Percentiles rank a stretch among this genome's conserved stretches.
phyloP scores from a whole-genome alignment of 2,888 invertebrate genomes.

The Eupeodes latifasciatus region DNA sequence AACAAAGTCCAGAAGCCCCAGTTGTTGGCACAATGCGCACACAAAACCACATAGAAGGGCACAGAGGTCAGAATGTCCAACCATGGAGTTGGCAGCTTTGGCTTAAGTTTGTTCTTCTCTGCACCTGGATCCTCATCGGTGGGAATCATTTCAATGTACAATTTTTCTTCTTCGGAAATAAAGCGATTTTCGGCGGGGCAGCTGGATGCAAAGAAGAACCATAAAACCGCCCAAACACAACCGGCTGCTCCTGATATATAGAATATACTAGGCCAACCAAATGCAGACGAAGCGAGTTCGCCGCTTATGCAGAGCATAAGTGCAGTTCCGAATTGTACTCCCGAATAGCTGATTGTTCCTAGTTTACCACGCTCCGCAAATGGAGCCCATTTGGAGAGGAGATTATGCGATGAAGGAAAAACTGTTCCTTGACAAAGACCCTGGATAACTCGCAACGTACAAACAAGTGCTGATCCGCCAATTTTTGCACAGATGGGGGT shows the following conservation, averaged over 20 bases:
- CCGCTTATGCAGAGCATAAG: constrained; percentile 88
- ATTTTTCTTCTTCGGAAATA: constrained; percentile 87
- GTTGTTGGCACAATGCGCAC: constrained; percentile 89
- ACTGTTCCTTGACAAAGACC: constrained; percentile 89
- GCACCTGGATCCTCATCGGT: constrained; percentile 63
- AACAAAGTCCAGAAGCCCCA: constrained; percentile 94
- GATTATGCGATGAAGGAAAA: constrained; percentile 88
- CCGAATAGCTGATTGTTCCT: constrained; percentile 88
- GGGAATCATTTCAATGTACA: constrained; percentile 86
- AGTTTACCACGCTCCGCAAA: constrained; percentile 87
- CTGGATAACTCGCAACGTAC: constrained; percentile 87
- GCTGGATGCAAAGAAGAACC: constrained; percentile 87
- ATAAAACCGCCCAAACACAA: constrained; percentile 86
- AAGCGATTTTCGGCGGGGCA: constrained; percentile 87
- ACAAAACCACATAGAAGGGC: constrained; percentile 90
- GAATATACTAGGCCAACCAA: constrained; percentile 92
- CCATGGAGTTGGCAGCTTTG: constrained; percentile 88
- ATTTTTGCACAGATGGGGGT: constrained; percentile 88
- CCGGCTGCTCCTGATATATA: constrained; percentile 89
- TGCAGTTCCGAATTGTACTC: constrained; percentile 92
- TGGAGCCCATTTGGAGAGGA: constrained; percentile 90
- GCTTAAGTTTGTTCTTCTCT: constrained; percentile 37
- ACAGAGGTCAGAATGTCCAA: constrained; percentile 89
- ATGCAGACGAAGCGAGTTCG: constrained; percentile 87
- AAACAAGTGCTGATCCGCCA: constrained; percentile 87